Percentiles rank a stretch among this genome's conserved stretches.
phyloP scores from a whole-genome alignment of 2,797 vertebrate species.

The Capromys pilorides region DNA sequence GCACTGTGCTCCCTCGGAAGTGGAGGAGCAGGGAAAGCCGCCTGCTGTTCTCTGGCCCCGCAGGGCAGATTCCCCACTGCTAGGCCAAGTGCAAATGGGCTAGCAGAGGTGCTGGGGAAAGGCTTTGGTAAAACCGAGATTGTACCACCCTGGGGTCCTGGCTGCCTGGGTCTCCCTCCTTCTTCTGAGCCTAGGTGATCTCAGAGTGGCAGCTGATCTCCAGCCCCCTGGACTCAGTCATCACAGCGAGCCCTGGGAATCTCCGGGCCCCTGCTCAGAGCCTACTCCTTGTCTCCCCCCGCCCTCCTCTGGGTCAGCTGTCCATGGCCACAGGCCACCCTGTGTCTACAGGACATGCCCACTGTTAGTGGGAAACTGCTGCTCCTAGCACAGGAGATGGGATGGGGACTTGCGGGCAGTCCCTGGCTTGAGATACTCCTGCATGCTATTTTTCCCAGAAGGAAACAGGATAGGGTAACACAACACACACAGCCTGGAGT shows the following conservation, averaged over 20 bases:
- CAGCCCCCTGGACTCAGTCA: not conserved
- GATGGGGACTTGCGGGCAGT: not conserved
- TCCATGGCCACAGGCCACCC: not conserved
- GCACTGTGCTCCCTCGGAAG: not conserved
- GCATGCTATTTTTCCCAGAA: not conserved
- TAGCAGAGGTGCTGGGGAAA: not conserved
- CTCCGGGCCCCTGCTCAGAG: not conserved
- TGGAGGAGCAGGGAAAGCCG: not conserved
- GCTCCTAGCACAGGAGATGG: not conserved
- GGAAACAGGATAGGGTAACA: not conserved
- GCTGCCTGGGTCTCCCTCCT: not conserved
- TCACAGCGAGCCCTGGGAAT: not conserved
- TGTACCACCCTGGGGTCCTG: not conserved
- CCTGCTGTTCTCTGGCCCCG: too few relatives aligned
- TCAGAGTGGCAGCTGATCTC: not conserved
- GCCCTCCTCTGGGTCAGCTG: not conserved
- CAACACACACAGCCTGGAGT: not conserved
- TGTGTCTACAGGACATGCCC: not conserved
- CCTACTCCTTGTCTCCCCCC: not conserved
- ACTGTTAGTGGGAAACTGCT: not conserved
- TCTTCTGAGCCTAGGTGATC: not conserved
- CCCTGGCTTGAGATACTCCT: not conserved
- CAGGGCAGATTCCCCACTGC: accelerated
- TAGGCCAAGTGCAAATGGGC: not conserved
- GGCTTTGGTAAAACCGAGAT: not conserved